These are phyloP conservation scores for Sinocyclocheilus rhinocerous DNA, from an alignment of 2,113 vertebrate species.

Conservation along the genomic window DNA sequence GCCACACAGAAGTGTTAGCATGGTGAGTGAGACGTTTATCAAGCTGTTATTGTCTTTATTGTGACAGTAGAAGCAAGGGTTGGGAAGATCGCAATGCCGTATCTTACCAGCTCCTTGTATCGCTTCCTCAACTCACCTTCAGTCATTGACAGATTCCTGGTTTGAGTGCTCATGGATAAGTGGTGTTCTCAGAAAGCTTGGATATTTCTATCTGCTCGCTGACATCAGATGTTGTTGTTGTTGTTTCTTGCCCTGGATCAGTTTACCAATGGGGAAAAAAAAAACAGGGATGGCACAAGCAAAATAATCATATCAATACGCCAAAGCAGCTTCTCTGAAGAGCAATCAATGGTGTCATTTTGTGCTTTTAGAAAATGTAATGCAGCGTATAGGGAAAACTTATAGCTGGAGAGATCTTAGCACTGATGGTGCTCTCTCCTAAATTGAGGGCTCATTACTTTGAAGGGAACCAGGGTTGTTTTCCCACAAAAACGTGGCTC, in stretches of 20 bases:
- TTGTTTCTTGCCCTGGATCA: background rate
- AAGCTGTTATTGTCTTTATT: slow-evolving; percentile 41
- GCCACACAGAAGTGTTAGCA: background rate
- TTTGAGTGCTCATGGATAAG: background rate
- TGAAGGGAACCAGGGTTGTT: slow-evolving; percentile 20
- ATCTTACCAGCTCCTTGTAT: slow-evolving; percentile 33
- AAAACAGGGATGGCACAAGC: background rate
- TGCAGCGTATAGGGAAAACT: background rate
- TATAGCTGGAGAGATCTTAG: background rate
- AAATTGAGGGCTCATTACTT: slow-evolving; percentile 31
- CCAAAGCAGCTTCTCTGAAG: slow-evolving; percentile 5
- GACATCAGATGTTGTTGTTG: slow-evolving; percentile 1
- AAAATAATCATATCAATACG: slow-evolving; percentile 44
- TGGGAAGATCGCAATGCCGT: background rate
- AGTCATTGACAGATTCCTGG: slow-evolving; percentile 50
- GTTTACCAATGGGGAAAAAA: background rate
- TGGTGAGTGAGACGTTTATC: slow-evolving; percentile 39
- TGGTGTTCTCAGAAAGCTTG: slow-evolving; percentile 26
- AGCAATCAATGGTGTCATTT: slow-evolving; percentile 29
- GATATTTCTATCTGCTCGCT: slow-evolving; percentile 44
- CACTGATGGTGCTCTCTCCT: slow-evolving; percentile 12
- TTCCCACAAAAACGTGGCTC: slow-evolving; percentile 6
- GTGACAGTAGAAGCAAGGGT: slow-evolving; percentile 19
- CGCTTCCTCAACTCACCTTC: slow-evolving; percentile 39
- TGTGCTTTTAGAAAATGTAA: slow-evolving; percentile 15